Conservation (phyloP, 1,140 invertebrate species). For the Plodia interpunctella region DNA sequence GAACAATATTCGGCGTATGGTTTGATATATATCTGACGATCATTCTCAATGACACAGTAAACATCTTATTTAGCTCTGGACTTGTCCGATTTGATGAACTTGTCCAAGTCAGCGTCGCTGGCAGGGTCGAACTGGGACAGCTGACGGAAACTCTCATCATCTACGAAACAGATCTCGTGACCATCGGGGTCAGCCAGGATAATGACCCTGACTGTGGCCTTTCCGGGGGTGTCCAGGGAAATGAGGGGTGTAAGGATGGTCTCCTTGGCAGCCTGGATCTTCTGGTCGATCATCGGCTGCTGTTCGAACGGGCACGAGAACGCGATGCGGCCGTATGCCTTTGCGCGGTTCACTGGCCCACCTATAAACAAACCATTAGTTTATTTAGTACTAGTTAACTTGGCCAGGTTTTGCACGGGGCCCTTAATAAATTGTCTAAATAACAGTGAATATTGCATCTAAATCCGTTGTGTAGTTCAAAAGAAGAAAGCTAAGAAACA, state of each 20-base stretch:
- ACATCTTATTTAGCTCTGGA: constrained; percentile 40
- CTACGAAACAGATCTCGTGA: constrained; percentile 99
- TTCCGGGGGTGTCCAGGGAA: constrained; percentile 95
- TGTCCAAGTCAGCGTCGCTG: constrained; percentile 87
- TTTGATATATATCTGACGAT: too few relatives aligned
- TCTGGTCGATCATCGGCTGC: constrained; percentile 85
- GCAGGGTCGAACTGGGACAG: constrained; percentile 92
- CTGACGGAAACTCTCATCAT: constrained; percentile 94
- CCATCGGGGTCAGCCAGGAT: constrained; percentile 97
- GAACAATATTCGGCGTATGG: too few relatives aligned
- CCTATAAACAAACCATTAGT: constrained; percentile 48
- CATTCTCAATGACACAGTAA: not conserved
- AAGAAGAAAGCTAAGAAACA: too few relatives aligned
- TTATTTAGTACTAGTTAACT: too few relatives aligned
- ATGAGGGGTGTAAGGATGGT: constrained; percentile 93
- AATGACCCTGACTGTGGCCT: constrained; percentile 96
- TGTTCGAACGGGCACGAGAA: constrained; percentile 90
- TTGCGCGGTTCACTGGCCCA: constrained; percentile 87
- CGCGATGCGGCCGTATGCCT: constrained; percentile 96
- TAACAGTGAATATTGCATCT: too few relatives aligned
- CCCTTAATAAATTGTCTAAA: too few relatives aligned
- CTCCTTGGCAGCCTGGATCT: constrained; percentile 83
- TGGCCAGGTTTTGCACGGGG: too few relatives aligned
- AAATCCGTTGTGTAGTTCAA: too few relatives aligned
- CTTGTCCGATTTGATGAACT: constrained; percentile 86